phyloP scores from a whole-genome alignment of 2,113 vertebrate genomes.

The Bombycilla garrulus region DNA sequence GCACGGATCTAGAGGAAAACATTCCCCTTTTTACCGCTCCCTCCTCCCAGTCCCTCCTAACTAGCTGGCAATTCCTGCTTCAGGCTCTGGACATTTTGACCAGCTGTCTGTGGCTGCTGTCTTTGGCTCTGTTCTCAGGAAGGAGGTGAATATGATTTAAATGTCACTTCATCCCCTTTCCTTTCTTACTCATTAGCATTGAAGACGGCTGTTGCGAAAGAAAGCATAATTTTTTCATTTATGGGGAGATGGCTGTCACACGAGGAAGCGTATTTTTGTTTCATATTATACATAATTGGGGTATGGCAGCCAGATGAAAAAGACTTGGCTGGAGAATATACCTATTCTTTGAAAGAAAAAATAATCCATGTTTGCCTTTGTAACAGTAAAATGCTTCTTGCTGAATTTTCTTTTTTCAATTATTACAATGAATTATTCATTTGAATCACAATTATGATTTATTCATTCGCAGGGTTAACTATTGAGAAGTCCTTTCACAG shows the following conservation, averaged over 20 bases:
- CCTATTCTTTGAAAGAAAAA: neutral
- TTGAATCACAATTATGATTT: slow-evolving; percentile 13
- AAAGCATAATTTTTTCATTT: neutral
- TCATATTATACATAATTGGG: neutral
- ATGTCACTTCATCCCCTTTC: neutral
- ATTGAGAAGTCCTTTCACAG: neutral
- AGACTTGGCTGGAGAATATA: neutral
- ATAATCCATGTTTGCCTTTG: neutral
- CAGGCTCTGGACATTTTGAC: neutral
- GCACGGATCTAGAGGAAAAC: neutral
- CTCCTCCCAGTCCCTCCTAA: neutral
- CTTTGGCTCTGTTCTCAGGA: neutral
- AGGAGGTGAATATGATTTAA: neutral
- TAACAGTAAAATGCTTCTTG: neutral
- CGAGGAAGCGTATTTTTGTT: neutral
- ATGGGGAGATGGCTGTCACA: neutral
- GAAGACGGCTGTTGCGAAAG: slow-evolving; percentile 5
- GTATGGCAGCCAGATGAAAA: neutral
- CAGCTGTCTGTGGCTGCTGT: neutral
- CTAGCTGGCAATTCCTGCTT: neutral
- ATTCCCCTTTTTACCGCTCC: neutral
- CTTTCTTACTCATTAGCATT: neutral
- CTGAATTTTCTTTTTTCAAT: neutral
- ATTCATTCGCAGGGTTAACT: neutral
- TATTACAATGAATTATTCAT: slow-evolving; percentile 39